Conservation (phyloP, 2,888 invertebrate genomes). For the Andrena bicolor region DNA sequence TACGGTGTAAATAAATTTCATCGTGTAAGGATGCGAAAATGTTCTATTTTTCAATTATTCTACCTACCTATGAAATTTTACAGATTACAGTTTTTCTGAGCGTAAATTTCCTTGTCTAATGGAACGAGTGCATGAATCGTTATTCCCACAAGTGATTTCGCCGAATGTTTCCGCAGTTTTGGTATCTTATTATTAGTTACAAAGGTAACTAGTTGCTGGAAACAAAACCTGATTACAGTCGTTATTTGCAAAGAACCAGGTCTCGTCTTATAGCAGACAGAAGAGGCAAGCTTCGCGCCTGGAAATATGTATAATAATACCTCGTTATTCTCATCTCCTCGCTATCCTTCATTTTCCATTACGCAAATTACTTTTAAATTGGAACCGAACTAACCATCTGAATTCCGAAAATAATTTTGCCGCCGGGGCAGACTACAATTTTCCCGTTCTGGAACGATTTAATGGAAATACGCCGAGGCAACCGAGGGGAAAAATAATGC, state of each 20-base stretch:
- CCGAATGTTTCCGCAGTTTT: too few relatives aligned
- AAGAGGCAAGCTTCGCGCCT: background rate
- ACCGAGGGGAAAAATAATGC: conserved; percentile 12
- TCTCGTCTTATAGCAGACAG: background rate
- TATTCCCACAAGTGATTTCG: too few relatives aligned
- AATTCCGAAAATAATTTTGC: conserved; percentile 28
- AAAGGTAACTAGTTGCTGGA: too few relatives aligned
- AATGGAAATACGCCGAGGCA: conserved; percentile 20
- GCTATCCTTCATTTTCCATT: conserved; percentile 31
- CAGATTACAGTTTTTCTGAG: too few relatives aligned
- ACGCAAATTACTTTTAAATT: conserved; percentile 29
- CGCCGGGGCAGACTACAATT: conserved; percentile 10
- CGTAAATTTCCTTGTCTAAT: too few relatives aligned
- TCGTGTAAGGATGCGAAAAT: background rate
- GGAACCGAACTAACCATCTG: conserved; percentile 1
- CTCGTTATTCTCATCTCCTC: conserved; percentile 9
- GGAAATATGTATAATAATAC: conserved; percentile 34
- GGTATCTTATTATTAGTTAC: too few relatives aligned
- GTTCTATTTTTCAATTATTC: too few relatives aligned
- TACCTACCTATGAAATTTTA: too few relatives aligned
- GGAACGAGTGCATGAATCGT: too few relatives aligned
- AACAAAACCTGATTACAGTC: too few relatives aligned
- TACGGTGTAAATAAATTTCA: conserved; percentile 7
- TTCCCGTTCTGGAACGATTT: background rate
- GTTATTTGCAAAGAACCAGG: too few relatives aligned